Conservation (phyloP, 1,140 invertebrate species). For the Gonatopus flavifemur region DNA sequence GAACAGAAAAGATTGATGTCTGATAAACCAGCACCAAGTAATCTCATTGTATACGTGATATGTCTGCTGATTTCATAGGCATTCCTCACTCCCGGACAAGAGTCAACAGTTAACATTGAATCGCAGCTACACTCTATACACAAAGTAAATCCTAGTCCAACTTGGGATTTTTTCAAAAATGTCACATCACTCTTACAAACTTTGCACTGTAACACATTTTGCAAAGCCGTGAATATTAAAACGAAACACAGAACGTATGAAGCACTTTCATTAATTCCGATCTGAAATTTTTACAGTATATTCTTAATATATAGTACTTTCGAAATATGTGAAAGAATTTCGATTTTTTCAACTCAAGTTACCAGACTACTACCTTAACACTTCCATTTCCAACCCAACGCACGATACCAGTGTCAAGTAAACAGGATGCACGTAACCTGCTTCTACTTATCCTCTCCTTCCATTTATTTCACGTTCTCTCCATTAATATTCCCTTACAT, state of each 20-base stretch:
- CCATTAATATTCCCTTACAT: no score
- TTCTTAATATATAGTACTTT: no score
- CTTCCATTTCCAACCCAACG: no score
- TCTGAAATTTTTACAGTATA: no score
- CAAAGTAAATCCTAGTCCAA: not conserved
- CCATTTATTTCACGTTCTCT: no score
- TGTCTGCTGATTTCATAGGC: constrained; percentile 8
- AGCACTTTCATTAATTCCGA: no score
- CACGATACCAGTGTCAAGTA: no score
- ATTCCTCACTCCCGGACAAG: constrained; percentile 5
- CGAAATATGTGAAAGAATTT: no score
- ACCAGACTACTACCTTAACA: no score
- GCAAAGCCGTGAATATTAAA: not conserved
- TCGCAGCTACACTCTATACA: not conserved
- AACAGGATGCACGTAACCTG: no score
- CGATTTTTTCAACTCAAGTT: no score
- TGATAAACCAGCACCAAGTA: not conserved
- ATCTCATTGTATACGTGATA: not conserved
- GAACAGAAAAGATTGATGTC: constrained; percentile 5
- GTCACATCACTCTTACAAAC: not conserved
- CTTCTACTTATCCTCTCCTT: no score
- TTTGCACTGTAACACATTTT: not conserved
- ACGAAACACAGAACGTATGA: not conserved
- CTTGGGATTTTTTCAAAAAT: not conserved
- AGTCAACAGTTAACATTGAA: not conserved